These are phyloP conservation scores for Scelioninae gen. 1 DNA, from an alignment of 2,888 invertebrate species.

Conservation along the genomic window DNA sequence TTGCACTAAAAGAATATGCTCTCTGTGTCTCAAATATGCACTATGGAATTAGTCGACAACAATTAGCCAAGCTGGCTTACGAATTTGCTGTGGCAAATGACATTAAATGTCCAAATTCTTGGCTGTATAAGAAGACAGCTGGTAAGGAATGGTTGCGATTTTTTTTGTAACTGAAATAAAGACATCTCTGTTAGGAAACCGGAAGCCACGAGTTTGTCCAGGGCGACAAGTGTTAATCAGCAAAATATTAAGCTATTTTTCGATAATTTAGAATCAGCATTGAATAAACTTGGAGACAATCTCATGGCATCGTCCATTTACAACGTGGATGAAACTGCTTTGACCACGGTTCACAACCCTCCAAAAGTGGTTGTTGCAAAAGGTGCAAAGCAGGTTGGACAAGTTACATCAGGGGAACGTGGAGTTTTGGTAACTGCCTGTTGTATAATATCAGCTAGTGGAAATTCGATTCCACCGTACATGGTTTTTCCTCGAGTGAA, in stretches of 20 bases:
- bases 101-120: conserved; percentile 62
- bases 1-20: conserved; percentile 65
- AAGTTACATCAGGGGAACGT: conserved; percentile 81
- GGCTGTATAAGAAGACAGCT: conserved; percentile 67
- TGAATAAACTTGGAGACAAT: conserved; percentile 65
- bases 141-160: conserved; percentile 71
- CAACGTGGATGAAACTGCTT: conserved; percentile 82
- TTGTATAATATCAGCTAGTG: conserved; percentile 78
- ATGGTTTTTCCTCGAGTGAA: conserved; percentile 80
- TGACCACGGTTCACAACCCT: conserved; percentile 82
- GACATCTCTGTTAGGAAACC: conserved; percentile 72
- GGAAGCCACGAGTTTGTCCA: conserved; percentile 73
- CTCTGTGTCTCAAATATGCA: conserved; percentile 72
- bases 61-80: conserved; percentile 69
- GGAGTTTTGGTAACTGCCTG: conserved; percentile 79
- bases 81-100: conserved; percentile 69
- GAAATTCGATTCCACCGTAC: conserved; percentile 80
- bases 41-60: conserved; percentile 71
- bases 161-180: conserved; percentile 65
- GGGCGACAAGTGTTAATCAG: conserved; percentile 74
- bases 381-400: conserved; percentile 82
- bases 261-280: conserved; percentile 70
- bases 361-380: conserved; percentile 78
- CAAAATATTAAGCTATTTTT: conserved; percentile 71
- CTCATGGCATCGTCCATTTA: conserved; percentile 76